Conservation (phyloP, 2,797 vertebrate species). For the Halcyon badia region DNA sequence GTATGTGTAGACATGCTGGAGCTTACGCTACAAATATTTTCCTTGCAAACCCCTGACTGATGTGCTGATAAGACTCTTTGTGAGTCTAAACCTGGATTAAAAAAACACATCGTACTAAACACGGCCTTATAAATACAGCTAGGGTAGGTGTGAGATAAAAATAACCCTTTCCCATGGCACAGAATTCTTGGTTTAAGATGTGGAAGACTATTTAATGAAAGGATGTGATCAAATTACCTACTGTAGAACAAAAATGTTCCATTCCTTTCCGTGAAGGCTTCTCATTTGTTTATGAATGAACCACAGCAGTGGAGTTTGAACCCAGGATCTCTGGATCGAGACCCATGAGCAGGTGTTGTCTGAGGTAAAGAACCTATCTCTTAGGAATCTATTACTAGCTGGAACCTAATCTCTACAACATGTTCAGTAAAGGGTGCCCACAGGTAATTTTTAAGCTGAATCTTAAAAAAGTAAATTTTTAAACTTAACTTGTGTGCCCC, state of each 20-base stretch:
- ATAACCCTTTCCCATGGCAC: background rate
- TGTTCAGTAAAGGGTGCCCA: background rate
- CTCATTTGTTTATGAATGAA: background rate
- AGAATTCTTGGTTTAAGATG: background rate
- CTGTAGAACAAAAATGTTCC: background rate
- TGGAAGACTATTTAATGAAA: background rate
- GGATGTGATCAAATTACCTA: background rate
- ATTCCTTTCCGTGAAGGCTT: background rate
- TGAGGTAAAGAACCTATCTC: background rate
- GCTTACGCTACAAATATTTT: background rate
- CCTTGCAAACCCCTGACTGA: background rate
- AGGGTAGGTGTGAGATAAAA: background rate
- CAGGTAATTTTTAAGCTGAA: constrained; percentile 28
- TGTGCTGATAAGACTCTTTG: background rate
- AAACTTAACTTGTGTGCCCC: background rate
- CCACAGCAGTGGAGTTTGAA: background rate
- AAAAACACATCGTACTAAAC: background rate
- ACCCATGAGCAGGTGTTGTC: background rate
- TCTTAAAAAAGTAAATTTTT: background rate
- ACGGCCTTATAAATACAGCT: background rate
- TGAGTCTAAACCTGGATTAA: constrained; percentile 18
- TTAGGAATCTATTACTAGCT: background rate
- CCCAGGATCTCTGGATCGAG: background rate
- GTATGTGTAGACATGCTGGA: background rate
- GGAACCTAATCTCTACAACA: background rate